These are phyloP conservation scores for Naja naja DNA, from an alignment of 2,113 vertebrate species.

Conservation along the genomic window DNA sequence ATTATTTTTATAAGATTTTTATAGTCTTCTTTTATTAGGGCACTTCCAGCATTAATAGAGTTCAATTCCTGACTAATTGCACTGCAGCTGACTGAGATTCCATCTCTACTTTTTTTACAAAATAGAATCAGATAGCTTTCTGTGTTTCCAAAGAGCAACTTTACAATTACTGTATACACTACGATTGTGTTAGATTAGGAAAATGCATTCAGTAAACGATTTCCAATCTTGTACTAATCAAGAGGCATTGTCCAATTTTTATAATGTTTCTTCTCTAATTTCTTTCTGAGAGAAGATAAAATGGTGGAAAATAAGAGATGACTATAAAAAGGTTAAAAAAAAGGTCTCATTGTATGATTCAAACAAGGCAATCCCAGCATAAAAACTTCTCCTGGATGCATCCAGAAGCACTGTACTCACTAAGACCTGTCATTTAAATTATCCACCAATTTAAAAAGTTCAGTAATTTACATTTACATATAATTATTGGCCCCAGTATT, in stretches of 20 bases:
- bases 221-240: not conserved
- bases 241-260: not conserved
- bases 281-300: not conserved
- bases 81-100: not conserved
- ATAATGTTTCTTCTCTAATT: not conserved
- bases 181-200: not conserved
- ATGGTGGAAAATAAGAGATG: not conserved
- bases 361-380: not conserved
- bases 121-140: not conserved
- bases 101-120: not conserved
- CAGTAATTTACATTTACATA: not conserved
- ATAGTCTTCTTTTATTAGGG: slow-evolving; percentile 33
- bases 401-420: not conserved
- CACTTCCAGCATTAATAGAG: slow-evolving; percentile 1
- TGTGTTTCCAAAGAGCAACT: not conserved
- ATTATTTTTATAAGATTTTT: slow-evolving; percentile 31
- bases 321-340: not conserved
- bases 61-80: slow-evolving; percentile 11
- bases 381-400: not conserved
- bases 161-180: not conserved
- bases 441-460: not conserved
- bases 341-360: not conserved
- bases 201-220: not conserved
- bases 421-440: not conserved
- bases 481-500: not conserved